Evolutionary conservation across 64 coral and sea anemone species (phyloP), one percentile per base, ranked within the genome.

Genomic region (Stylophora pistillata): DNA sequence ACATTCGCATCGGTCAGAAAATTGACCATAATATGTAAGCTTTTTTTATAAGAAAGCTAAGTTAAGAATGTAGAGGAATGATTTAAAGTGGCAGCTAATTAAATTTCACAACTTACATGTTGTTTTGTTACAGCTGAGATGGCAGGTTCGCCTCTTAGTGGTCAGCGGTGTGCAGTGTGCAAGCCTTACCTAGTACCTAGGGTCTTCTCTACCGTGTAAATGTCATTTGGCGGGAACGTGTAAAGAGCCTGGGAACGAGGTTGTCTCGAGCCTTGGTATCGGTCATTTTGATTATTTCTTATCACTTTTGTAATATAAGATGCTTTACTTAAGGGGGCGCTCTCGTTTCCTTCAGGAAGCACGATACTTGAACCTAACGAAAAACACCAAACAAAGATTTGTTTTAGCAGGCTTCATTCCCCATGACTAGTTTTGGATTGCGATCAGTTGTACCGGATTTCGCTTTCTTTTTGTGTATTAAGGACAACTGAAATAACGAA

Each of bases 61-160:
- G 37, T 4, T 4, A 47, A 7, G 37, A 47, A 47, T 47, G 37
- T 47, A 47, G 37, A 47, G 37, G 37, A 47, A 47, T 47, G 37
- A 47, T 47, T 47, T 47, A 47, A 47, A 47, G 37, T 47, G 37
- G 37, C 37, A 47, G 37, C 37, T 47, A 47, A 47, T 47, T 68
- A 10, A 68, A 68, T 68, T 68, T 68, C 64, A 68, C 21, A n/a
- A 25, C 64, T 25, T 68, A 68, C 21, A 27, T 21, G 23, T 68
- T 68, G 64, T 25, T 25, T 26, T 68, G 21, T 68, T 76, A 17
- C 16, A 23, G 16, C 41, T 23, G 73, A 76, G 73, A 54, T 33
- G 73, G 32, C 73, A 53, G 73, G 73, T 53, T 76, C 73, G 73
- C 37, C 73, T 76, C 73, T 76, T 53, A 53, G 16, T 12, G 53